Conservation (phyloP, 2,888 invertebrate species). For the Drosophila paranaensis region DNA sequence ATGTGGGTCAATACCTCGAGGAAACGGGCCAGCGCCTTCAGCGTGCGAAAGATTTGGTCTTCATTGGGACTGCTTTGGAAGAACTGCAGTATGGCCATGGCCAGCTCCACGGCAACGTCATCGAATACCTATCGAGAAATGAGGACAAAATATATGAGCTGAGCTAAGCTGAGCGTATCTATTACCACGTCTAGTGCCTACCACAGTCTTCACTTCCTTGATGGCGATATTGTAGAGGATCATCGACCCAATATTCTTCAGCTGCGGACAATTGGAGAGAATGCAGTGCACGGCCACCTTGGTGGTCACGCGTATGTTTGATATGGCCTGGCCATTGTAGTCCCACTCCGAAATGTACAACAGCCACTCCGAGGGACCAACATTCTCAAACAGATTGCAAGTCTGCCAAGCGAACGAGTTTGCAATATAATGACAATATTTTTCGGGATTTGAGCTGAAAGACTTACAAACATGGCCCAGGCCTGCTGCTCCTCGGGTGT, state of each 20-base stretch:
- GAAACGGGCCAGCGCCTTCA: slow-evolving; percentile 90
- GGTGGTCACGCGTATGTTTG: slow-evolving; percentile 95
- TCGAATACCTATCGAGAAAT: slow-evolving; percentile 91
- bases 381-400: slow-evolving; percentile 95
- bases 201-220: slow-evolving; percentile 99
- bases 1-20: slow-evolving; percentile 81
- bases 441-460: not conserved
- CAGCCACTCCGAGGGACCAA: slow-evolving; percentile 96
- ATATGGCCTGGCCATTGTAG: slow-evolving; percentile 90
- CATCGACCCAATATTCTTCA: slow-evolving; percentile 93
- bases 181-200: slow-evolving; percentile 85
- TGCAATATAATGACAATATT: no score
- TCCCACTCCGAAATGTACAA: slow-evolving; percentile 97
- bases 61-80: slow-evolving; percentile 92
- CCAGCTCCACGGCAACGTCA: slow-evolving; percentile 95
- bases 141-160: not conserved
- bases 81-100: slow-evolving; percentile 96
- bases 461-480: slow-evolving; percentile 91
- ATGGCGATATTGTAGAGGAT: slow-evolving; percentile 95
- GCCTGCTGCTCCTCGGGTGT: slow-evolving; percentile 91
- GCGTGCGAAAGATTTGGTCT: slow-evolving; percentile 91
- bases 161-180: no score
- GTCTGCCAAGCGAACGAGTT: slow-evolving; percentile 86
- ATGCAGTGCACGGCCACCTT: slow-evolving; percentile 95
- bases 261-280: slow-evolving; percentile 88